Evolutionary conservation across 2,888 invertebrate genomes (phyloP).

Genomic region (Pyralis farinalis): DNA sequence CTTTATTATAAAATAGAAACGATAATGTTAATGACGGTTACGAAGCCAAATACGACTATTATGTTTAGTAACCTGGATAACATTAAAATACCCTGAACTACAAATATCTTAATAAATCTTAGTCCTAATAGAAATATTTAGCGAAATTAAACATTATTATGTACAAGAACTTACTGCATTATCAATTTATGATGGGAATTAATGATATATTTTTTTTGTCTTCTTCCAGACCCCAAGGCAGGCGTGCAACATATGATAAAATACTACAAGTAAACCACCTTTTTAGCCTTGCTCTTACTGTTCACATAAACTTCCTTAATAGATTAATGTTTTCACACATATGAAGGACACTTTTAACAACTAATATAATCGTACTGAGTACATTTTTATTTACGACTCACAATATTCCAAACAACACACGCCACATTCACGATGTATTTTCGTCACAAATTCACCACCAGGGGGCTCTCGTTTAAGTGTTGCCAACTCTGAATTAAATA

Average conservation of each 20-base stretch:
- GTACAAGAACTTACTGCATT: slow-evolving; percentile 69
- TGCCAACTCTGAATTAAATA: no score
- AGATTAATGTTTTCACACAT: slow-evolving; percentile 45
- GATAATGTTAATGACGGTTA: slow-evolving; percentile 25
- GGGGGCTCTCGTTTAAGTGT: slow-evolving; percentile 55
- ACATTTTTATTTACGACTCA: slow-evolving; percentile 79
- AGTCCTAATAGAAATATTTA: slow-evolving; percentile 15
- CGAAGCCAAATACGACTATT: slow-evolving; percentile 23
- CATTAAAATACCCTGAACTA: slow-evolving; percentile 29
- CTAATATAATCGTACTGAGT: slow-evolving; percentile 50
- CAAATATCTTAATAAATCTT: slow-evolving; percentile 14
- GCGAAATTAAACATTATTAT: slow-evolving; percentile 28
- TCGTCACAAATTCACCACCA: slow-evolving; percentile 57
- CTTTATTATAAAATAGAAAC: slow-evolving; percentile 5
- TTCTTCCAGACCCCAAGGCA: slow-evolving; percentile 72
- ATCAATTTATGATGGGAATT: slow-evolving; percentile 72
- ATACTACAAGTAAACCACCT: slow-evolving; percentile 60
- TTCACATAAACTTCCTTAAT: slow-evolving; percentile 34
- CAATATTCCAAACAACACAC: slow-evolving; percentile 79
- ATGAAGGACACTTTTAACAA: slow-evolving; percentile 46
- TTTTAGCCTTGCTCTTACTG: slow-evolving; percentile 33
- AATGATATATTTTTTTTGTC: slow-evolving; percentile 75
- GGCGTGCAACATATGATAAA: slow-evolving; percentile 78
- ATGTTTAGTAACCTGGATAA: slow-evolving; percentile 51
- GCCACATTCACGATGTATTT: slow-evolving; percentile 80